Conservation (phyloP, 2,797 vertebrate genomes). For the Falco rusticolus region DNA sequence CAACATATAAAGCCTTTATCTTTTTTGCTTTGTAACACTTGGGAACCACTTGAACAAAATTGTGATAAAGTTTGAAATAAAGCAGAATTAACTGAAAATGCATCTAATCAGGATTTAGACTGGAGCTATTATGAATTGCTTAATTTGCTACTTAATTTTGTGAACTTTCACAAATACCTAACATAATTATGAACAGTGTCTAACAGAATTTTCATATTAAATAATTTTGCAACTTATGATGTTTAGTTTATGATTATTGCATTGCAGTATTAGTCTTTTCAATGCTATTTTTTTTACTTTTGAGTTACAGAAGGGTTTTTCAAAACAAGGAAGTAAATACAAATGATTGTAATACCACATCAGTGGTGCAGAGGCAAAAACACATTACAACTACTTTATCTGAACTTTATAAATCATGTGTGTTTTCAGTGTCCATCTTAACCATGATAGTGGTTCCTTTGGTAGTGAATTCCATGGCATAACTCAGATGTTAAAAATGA, state of each 20-base stretch:
- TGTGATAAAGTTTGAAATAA: neutral
- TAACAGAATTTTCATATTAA: neutral
- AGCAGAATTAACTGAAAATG: neutral
- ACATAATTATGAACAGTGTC: neutral
- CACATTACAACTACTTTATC: neutral
- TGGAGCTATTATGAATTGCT: neutral
- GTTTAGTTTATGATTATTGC: neutral
- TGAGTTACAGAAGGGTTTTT: neutral
- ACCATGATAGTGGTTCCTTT: neutral
- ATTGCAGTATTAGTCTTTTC: neutral
- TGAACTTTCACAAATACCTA: neutral
- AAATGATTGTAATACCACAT: neutral
- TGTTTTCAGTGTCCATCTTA: neutral
- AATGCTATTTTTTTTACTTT: neutral
- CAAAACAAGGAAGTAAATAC: neutral
- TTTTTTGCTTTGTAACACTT: neutral
- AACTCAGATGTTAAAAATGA: neutral
- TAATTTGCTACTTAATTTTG: neutral
- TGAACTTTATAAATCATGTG: rapidly evolving
- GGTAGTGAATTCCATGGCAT: neutral
- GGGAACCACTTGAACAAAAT: neutral
- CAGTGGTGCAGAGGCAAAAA: neutral
- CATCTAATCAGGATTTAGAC: neutral
- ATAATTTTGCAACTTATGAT: neutral
- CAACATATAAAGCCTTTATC: neutral